A percentile compares a stretch with the other conserved stretches of the same genome.
Evolutionary conservation across 2,113 vertebrate species (phyloP).

Genomic region (Copsychus sechellarum): DNA sequence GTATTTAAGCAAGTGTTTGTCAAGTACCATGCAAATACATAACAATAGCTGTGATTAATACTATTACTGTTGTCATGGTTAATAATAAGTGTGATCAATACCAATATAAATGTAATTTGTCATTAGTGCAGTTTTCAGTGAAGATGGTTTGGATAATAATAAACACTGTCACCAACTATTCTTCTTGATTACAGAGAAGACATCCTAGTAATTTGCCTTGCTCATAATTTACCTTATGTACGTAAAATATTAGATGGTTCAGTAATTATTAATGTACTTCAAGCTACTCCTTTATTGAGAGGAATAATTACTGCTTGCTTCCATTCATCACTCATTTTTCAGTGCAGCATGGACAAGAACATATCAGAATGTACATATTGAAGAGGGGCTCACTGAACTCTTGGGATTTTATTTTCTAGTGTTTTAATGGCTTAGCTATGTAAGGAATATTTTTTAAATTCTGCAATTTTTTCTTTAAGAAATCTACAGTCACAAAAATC

Average conservation of each 20-base stretch:
- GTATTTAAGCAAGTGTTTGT: not conserved
- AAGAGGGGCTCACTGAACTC: not conserved
- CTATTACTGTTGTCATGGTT: not conserved
- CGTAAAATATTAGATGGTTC: slow-evolving; percentile 38
- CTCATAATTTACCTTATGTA: slow-evolving; percentile 26
- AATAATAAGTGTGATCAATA: slow-evolving; percentile 41
- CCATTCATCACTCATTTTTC: not conserved
- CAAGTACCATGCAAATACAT: not conserved
- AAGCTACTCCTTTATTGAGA: slow-evolving; percentile 9
- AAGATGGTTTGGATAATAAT: slow-evolving; percentile 15
- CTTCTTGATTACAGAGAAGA: slow-evolving; percentile 15
- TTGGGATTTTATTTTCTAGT: not conserved
- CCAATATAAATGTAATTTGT: slow-evolving; percentile 1
- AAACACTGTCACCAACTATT: slow-evolving; percentile 34
- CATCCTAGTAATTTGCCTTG: slow-evolving; percentile 41
- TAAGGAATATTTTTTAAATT: not conserved
- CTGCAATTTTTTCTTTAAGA: not conserved
- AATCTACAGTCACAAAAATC: not conserved
- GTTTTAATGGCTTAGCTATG: not conserved
- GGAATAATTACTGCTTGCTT: slow-evolving; percentile 29
- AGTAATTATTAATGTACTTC: slow-evolving; percentile 56
- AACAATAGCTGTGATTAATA: slow-evolving; percentile 32
- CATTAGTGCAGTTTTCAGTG: not conserved
- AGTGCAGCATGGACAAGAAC: not conserved
- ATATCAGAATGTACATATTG: not conserved